Percentiles rank a stretch among this genome's conserved stretches.
Evolutionary conservation across 2,888 invertebrate genomes (phyloP).

Genomic region (Idaea biselata): DNA sequence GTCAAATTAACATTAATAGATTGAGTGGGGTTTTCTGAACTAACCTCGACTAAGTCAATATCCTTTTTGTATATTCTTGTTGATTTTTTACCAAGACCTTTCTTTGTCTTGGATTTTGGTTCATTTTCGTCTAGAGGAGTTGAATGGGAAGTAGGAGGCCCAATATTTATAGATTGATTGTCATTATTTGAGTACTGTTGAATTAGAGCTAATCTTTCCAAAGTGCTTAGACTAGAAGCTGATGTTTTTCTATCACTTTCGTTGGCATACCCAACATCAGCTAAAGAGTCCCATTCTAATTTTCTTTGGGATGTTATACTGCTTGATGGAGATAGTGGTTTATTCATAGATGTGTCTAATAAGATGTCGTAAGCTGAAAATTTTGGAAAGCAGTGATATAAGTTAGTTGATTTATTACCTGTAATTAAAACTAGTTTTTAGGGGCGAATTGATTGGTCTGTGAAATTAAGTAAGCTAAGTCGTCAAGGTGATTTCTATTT

Average conservation of each 20-base stretch:
- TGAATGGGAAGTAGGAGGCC: conserved; percentile 77
- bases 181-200: conserved; percentile 72
- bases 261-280: conserved; percentile 90
- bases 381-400: background rate
- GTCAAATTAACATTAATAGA: conserved; percentile 70
- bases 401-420: background rate
- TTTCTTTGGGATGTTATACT: conserved; percentile 87
- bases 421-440: too few species aligned
- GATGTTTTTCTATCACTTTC: conserved; percentile 76
- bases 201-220: conserved; percentile 82
- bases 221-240: conserved; percentile 77
- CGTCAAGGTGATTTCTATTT: too few species aligned
- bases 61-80: conserved; percentile 67
- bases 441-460: too few species aligned
- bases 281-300: conserved; percentile 93
- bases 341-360: conserved; percentile 62
- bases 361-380: conserved; percentile 62
- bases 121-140: conserved; percentile 69
- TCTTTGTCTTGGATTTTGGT: conserved; percentile 50
- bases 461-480: too few species aligned
- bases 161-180: conserved; percentile 52
- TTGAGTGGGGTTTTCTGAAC: conserved; percentile 40
- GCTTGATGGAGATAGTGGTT: conserved; percentile 85
- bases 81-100: conserved; percentile 51
- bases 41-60: conserved; percentile 62